Evolutionary conservation across 2,113 vertebrate genomes (phyloP).

Genomic region (Puntigrus tetrazona): DNA sequence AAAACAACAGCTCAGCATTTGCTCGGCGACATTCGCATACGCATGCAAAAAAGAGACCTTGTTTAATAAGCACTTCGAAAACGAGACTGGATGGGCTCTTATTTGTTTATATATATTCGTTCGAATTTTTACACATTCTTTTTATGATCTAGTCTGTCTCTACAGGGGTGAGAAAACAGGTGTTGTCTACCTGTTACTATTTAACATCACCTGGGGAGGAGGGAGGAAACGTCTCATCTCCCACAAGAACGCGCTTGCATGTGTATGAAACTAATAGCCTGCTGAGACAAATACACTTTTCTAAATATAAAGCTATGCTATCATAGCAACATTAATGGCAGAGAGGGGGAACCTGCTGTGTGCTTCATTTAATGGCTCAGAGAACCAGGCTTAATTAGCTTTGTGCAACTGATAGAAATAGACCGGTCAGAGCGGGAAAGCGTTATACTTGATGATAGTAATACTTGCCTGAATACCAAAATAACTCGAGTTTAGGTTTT

Average conservation of each 20-base stretch:
- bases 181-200: conserved; percentile 45
- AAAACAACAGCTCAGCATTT: conserved; percentile 1
- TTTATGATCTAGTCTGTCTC: conserved; percentile 19
- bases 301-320: conserved; percentile 52
- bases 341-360: conserved; percentile 46
- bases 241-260: background rate
- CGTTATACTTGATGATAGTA: background rate
- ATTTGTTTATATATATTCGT: conserved; percentile 18
- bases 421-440: conserved; percentile 11
- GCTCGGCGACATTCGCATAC: background rate
- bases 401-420: conserved; percentile 40
- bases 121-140: background rate
- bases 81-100: background rate
- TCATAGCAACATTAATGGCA: conserved; percentile 52
- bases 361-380: conserved; percentile 57
- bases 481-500: background rate
- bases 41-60: background rate
- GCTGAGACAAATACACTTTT: conserved; percentile 51
- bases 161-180: conserved; percentile 39
- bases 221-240: background rate
- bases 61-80: conserved; percentile 19
- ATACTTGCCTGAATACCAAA: background rate
- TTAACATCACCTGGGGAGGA: conserved; percentile 36
- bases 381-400: conserved; percentile 58
- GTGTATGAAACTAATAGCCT: conserved; percentile 33